phyloP scores from a whole-genome alignment of 2,113 vertebrate genomes.

The Tautogolabrus adspersus region DNA sequence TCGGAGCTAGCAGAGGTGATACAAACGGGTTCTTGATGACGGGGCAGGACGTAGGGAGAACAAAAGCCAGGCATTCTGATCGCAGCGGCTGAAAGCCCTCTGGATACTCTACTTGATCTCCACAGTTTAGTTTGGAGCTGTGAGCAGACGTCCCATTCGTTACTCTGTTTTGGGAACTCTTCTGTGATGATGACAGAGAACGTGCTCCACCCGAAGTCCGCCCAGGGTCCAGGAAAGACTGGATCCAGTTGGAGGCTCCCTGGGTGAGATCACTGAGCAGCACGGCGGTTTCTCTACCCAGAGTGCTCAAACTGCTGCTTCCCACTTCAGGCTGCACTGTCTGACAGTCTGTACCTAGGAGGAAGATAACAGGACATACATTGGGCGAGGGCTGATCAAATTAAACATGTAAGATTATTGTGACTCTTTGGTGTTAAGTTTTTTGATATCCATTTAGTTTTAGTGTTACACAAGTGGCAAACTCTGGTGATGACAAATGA shows the following conservation, averaged over 20 bases:
- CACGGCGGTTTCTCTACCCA: constrained; percentile 84
- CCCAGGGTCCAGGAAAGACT: constrained; percentile 82
- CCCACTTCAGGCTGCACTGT: constrained; percentile 50
- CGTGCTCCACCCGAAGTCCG: neutral
- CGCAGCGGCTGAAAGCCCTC: constrained; percentile 87
- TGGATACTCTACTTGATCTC: constrained; percentile 75
- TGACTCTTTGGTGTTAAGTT: too few relatives aligned
- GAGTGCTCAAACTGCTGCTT: constrained; percentile 76
- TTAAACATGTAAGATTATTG: neutral
- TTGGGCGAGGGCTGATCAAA: neutral
- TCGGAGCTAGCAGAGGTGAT: constrained; percentile 82
- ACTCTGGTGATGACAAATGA: too few relatives aligned
- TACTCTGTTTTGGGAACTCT: neutral
- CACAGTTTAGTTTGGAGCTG: neutral
- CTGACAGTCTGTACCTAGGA: constrained; percentile 77
- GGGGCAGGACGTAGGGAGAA: constrained; percentile 79
- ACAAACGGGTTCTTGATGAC: constrained; percentile 89
- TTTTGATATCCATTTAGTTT: too few relatives aligned
- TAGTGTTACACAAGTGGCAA: too few relatives aligned
- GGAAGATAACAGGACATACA: neutral
- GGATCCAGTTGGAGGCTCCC: constrained; percentile 87
- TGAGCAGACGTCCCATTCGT: neutral
- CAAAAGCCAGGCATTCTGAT: constrained; percentile 69
- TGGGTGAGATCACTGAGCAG: constrained; percentile 85
- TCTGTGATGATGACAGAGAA: neutral